A percentile compares a stretch with the other conserved stretches of the same genome.
Conservation (phyloP, 1,140 invertebrate species). For the Brachionus koreanus region DNA sequence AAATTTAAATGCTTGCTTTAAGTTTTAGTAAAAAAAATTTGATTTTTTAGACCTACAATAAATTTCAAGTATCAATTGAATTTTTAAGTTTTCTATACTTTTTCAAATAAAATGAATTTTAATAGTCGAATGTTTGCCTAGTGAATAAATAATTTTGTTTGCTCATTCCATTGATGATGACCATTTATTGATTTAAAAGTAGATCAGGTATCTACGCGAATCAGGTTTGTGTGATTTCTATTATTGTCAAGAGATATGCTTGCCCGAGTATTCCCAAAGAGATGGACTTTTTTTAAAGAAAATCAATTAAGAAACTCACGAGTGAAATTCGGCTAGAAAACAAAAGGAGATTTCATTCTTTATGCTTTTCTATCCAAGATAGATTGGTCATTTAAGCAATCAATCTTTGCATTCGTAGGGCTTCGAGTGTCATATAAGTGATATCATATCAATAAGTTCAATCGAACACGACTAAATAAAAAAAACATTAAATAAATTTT, state of each 20-base stretch:
- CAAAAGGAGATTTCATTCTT: background rate
- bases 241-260: background rate
- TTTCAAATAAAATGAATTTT: background rate
- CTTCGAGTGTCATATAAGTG: background rate
- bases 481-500: background rate
- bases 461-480: background rate
- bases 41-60: background rate
- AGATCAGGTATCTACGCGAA: background rate
- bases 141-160: background rate
- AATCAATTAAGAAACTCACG: background rate
- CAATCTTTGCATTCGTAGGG: background rate
- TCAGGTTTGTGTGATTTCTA: background rate
- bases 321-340: background rate
- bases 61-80: background rate
- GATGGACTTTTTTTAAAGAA: background rate
- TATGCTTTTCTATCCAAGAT: background rate
- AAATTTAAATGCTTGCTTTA: too few species aligned
- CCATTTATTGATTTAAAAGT: background rate
- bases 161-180: background rate
- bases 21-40: background rate
- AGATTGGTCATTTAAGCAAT: background rate
- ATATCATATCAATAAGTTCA: background rate
- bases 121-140: constrained; percentile 14
- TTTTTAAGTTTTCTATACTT: constrained; percentile 8
- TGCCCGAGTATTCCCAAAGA: background rate